These are phyloP conservation scores for Sphenodon punctatus DNA, from an alignment of 2,797 vertebrate species.

Conservation along the genomic window DNA sequence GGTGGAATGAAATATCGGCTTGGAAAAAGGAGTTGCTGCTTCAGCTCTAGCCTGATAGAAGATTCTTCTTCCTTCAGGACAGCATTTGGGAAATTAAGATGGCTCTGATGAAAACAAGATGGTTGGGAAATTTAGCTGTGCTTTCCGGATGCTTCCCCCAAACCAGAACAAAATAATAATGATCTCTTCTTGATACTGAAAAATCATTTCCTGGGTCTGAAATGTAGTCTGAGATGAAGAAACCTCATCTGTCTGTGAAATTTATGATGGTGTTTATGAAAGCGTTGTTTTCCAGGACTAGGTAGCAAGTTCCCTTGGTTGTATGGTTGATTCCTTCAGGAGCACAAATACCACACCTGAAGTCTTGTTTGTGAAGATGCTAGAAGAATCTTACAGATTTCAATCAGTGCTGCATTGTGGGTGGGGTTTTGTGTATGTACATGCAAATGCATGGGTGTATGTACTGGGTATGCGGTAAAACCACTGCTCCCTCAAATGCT, in stretches of 20 bases:
- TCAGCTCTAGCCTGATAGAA: no score
- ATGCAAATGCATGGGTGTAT: no score
- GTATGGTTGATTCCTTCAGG: conserved; percentile 13
- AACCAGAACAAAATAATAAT: background rate
- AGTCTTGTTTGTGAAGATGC: background rate
- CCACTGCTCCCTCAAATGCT: no score
- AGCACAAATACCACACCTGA: background rate
- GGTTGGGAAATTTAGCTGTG: no score
- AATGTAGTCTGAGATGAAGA: conserved; percentile 38
- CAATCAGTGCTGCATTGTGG: background rate
- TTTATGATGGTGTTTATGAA: background rate
- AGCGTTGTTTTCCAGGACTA: conserved; percentile 41
- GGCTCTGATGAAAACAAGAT: no score
- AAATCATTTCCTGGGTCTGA: conserved; percentile 19
- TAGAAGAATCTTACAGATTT: background rate
- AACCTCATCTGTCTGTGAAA: conserved; percentile 24
- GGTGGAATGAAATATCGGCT: no score
- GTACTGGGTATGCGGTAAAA: no score
- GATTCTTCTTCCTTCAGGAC: no score
- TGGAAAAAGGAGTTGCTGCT: no score
- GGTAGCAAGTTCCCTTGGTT: conserved; percentile 26
- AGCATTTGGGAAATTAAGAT: no score
- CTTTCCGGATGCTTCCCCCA: no score
- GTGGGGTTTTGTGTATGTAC: no score
- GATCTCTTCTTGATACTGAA: conserved; percentile 40